Evolutionary conservation across 2,113 vertebrate species (phyloP).

Genomic region (Psittacara wagleri): DNA sequence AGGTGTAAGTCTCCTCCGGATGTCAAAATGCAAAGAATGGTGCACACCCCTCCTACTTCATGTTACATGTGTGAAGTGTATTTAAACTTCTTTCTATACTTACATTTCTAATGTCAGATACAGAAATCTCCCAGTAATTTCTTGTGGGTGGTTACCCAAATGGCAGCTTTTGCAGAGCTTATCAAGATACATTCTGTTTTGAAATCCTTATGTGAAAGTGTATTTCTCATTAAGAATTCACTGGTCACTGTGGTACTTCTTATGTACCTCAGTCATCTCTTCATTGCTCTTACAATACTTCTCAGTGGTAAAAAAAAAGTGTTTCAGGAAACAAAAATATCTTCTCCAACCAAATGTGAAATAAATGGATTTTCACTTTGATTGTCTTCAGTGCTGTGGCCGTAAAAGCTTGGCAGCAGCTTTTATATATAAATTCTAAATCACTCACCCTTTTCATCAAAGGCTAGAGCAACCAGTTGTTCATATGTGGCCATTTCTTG

Average conservation of each 20-base stretch:
- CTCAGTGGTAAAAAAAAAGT: background rate
- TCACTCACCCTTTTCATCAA: background rate
- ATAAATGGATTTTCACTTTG: background rate
- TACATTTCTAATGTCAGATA: background rate
- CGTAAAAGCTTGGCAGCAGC: background rate
- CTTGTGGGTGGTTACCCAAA: background rate
- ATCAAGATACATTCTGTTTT: background rate
- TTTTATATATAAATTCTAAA: background rate
- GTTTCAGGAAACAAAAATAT: background rate
- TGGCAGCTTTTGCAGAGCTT: background rate
- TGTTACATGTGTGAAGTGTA: background rate
- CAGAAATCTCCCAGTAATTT: background rate
- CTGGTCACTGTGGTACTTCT: background rate
- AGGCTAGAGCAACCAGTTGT: background rate
- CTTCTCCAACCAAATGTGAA: background rate
- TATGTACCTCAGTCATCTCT: background rate
- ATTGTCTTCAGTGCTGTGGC: background rate
- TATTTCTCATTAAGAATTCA: background rate
- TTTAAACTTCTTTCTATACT: background rate
- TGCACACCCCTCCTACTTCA: background rate
- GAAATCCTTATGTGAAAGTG: background rate
- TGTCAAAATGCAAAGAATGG: background rate
- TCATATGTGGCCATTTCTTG: background rate
- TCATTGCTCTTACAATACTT: background rate
- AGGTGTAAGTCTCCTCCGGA: rapidly evolving